These are phyloP conservation scores for Leptobrachium leishanense DNA, from an alignment of 2,113 vertebrate species.

Conservation along the genomic window DNA sequence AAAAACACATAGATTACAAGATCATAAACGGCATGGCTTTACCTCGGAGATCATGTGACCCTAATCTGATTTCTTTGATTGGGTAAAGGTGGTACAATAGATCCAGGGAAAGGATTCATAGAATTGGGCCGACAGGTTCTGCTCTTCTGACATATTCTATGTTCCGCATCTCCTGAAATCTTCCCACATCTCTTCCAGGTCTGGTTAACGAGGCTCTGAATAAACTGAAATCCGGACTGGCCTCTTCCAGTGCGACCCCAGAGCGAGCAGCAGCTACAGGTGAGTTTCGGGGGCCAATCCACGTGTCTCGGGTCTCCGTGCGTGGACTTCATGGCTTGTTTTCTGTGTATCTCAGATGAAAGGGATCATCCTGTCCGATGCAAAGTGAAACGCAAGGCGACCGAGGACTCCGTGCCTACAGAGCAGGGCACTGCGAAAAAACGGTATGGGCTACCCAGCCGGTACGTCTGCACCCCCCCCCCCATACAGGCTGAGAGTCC, in stretches of 20 bases:
- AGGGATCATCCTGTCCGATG: not conserved
- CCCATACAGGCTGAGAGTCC: too few species aligned
- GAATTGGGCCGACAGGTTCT: too few species aligned
- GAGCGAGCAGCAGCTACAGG: not conserved
- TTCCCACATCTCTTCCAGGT: not conserved
- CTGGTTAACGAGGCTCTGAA: conserved; percentile 49
- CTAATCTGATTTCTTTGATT: too few species aligned
- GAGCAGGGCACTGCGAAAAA: conserved; percentile 37
- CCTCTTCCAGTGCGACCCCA: not conserved
- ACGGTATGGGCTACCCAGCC: conserved; percentile 30
- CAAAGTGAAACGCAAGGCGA: conserved; percentile 49
- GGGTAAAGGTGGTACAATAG: too few species aligned
- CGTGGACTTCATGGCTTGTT: too few species aligned
- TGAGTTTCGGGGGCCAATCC: conserved; percentile 3
- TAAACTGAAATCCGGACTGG: conserved; percentile 35
- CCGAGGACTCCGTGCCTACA: conserved; percentile 14
- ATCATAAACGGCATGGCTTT: too few species aligned
- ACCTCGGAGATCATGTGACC: too few species aligned
- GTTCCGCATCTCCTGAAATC: too few species aligned
- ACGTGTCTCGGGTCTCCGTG: not conserved
- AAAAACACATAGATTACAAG: too few species aligned
- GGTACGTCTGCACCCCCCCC: not conserved
- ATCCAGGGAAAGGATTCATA: too few species aligned
- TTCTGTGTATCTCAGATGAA: not conserved
- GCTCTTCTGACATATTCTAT: too few species aligned